Evolutionary conservation across 2,797 vertebrate species (phyloP).

Genomic region (Cephalopachus bancanus): DNA sequence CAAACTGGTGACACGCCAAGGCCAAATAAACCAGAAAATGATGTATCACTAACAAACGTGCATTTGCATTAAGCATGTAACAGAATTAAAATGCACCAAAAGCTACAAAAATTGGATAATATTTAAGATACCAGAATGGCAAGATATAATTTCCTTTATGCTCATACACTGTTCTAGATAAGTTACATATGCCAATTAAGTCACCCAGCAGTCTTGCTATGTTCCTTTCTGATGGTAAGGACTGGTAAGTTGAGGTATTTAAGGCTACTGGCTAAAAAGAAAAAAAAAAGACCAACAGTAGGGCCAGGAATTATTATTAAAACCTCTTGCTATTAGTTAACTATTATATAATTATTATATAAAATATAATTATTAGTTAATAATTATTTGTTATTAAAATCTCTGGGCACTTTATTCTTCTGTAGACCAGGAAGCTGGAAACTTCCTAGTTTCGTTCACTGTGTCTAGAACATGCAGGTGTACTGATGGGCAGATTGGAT

Average conservation of each 20-base stretch:
- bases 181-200: not conserved
- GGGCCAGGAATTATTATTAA: not conserved
- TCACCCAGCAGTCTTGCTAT: not conserved
- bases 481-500: not conserved
- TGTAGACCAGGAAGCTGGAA: not conserved
- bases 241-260: not conserved
- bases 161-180: not conserved
- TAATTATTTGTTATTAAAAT: no score
- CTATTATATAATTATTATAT: no score
- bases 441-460: not conserved
- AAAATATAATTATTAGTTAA: no score
- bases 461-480: not conserved
- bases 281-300: not conserved
- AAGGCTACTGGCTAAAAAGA: not conserved
- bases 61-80: conserved; percentile 9
- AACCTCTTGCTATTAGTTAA: not conserved
- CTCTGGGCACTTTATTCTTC: not conserved
- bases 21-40: conserved; percentile 63
- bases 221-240: not conserved
- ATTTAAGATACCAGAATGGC: not conserved
- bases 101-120: conserved; percentile 30
- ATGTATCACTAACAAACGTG: conserved; percentile 42
- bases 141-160: not conserved
- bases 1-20: conserved; percentile 55
- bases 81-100: conserved; percentile 50